Percentiles rank a stretch among this genome's conserved stretches.
Evolutionary conservation across 2,888 invertebrate genomes (phyloP).

Genomic region (Leucophora obtusa): DNA sequence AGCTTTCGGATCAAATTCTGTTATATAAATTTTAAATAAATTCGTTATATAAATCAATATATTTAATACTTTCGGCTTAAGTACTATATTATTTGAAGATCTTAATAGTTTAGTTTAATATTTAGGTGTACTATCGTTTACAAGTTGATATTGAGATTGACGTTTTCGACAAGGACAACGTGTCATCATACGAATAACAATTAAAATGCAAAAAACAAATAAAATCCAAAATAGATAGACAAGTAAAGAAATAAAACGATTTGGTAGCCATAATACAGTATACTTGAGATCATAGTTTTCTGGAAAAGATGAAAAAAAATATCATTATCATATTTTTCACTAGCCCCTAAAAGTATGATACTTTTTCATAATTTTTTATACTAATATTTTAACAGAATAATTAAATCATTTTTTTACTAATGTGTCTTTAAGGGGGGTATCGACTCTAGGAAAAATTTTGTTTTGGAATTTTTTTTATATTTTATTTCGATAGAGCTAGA

Average conservation of each 20-base stretch:
- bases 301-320: conserved; percentile 61
- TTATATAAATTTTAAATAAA: conserved; percentile 30
- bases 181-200: conserved; percentile 76
- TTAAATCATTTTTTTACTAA: no score
- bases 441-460: no score
- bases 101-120: conserved; percentile 68
- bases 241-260: conserved; percentile 74
- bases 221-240: conserved; percentile 75
- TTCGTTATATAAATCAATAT: conserved; percentile 22
- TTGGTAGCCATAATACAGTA: conserved; percentile 77
- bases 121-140: conserved; percentile 74
- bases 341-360: no score
- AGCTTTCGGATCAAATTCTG: background rate
- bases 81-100: no score
- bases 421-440: no score
- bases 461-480: no score
- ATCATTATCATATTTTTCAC: background rate
- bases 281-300: conserved; percentile 75
- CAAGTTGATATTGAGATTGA: conserved; percentile 71
- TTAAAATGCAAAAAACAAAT: conserved; percentile 70
- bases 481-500: no score
- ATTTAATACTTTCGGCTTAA: background rate
- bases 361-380: no score
- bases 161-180: conserved; percentile 77
- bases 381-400: no score